phyloP scores from a whole-genome alignment of 2,113 vertebrate species.

The Podarcis cretensis region DNA sequence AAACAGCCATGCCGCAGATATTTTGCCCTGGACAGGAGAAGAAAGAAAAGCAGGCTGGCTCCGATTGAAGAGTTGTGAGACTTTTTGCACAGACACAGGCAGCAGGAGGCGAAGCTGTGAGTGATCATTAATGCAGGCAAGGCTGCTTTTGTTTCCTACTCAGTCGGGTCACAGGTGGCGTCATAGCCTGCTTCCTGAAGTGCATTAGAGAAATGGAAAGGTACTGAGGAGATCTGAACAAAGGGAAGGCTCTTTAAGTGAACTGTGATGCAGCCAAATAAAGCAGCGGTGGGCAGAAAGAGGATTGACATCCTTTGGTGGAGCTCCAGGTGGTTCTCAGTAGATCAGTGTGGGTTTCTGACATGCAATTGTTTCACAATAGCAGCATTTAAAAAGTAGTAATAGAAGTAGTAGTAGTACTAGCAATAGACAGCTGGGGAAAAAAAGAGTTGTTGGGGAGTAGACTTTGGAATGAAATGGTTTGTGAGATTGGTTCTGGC shows the following conservation, averaged over 20 bases:
- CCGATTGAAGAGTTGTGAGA: background rate
- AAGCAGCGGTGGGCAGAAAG: no score
- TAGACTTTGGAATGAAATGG: no score
- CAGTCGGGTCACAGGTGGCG: background rate
- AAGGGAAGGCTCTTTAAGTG: background rate
- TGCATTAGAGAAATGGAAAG: background rate
- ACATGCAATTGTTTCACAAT: no score
- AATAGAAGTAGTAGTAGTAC: no score
- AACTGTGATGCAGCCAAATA: background rate
- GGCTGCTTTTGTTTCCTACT: background rate
- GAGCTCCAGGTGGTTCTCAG: no score
- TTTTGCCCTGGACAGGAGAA: background rate
- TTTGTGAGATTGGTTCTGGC: no score
- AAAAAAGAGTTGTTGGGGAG: no score
- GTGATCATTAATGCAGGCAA: background rate
- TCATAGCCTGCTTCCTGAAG: background rate
- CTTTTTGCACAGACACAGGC: background rate
- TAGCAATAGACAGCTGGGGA: no score
- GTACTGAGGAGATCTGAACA: background rate
- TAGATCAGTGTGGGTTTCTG: no score
- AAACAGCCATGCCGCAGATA: background rate
- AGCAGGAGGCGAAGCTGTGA: background rate
- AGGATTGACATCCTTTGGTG: no score
- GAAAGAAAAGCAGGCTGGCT: background rate
- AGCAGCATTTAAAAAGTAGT: no score